Percentiles rank a stretch among this genome's conserved stretches.
Evolutionary conservation across 2,113 vertebrate genomes (phyloP).

Genomic region (Lepus timidus): DNA sequence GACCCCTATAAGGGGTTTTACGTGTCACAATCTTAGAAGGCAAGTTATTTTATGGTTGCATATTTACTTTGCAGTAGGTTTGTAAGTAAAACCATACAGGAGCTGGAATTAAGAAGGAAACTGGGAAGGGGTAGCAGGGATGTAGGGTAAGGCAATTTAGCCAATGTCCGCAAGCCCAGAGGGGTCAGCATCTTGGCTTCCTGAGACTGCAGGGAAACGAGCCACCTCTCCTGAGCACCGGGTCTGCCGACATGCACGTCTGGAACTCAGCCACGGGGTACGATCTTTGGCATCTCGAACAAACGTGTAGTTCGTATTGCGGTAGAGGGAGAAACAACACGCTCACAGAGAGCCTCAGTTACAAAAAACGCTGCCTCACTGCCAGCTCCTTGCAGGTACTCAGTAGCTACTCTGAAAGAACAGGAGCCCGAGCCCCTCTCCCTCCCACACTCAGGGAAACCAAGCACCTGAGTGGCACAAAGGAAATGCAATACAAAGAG

Average conservation of each 20-base stretch:
- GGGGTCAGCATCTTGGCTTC: not conserved
- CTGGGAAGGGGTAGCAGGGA: not conserved
- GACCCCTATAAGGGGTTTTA: not conserved
- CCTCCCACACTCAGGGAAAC: constrained; percentile 21
- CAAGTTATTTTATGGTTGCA: not conserved
- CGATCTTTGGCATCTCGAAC: not conserved
- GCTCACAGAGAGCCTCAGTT: not conserved
- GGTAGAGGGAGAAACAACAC: constrained; percentile 56
- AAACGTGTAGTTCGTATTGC: not conserved
- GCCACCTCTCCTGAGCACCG: not conserved
- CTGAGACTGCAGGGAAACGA: not conserved
- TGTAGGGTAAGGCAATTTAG: not conserved
- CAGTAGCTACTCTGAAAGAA: not conserved
- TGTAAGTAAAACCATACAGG: not conserved
- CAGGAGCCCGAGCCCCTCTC: not conserved
- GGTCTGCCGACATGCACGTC: not conserved
- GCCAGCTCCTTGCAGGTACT: not conserved
- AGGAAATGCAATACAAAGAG: constrained; percentile 61
- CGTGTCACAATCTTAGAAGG: not conserved
- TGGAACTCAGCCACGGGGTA: not conserved
- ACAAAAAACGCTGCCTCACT: not conserved
- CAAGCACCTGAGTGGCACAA: not conserved
- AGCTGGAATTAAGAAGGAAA: constrained; percentile 7
- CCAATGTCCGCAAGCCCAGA: not conserved
- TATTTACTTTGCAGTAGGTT: not conserved